Evolutionary conservation across 2,888 invertebrate genomes (phyloP).

Genomic region (Drosophila gaucha): DNA sequence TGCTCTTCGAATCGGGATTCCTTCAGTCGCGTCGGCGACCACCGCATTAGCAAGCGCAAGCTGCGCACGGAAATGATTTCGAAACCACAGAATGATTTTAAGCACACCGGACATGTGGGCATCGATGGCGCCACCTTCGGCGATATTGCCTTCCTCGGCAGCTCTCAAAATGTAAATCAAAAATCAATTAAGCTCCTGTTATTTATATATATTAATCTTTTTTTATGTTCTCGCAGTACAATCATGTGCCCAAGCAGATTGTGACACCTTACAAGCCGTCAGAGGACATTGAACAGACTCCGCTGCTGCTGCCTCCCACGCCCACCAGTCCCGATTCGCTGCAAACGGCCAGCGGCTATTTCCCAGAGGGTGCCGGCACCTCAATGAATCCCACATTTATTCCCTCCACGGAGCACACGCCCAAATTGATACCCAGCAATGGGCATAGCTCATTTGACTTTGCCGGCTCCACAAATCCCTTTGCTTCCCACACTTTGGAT

Average conservation of each 20-base stretch:
- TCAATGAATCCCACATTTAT: slow-evolving; percentile 84
- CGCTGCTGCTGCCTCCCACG: slow-evolving; percentile 86
- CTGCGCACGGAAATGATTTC: slow-evolving; percentile 97
- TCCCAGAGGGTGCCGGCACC: slow-evolving; percentile 82
- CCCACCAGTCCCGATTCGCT: slow-evolving; percentile 85
- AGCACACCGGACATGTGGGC: slow-evolving; percentile 98
- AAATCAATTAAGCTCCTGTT: background rate
- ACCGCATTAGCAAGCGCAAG: slow-evolving; percentile 87
- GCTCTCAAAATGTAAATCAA: slow-evolving; percentile 83
- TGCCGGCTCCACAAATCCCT: slow-evolving; percentile 83
- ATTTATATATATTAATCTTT: background rate
- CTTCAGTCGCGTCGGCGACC: slow-evolving; percentile 87
- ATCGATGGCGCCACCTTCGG: slow-evolving; percentile 99
- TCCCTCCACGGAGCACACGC: slow-evolving; percentile 84
- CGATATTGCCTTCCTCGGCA: slow-evolving; percentile 89
- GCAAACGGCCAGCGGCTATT: slow-evolving; percentile 85
- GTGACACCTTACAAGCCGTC: slow-evolving; percentile 95
- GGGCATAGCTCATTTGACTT: slow-evolving; percentile 83
- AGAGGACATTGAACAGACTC: slow-evolving; percentile 91
- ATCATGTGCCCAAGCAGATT: slow-evolving; percentile 93
- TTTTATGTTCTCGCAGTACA: slow-evolving; percentile 85
- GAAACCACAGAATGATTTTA: slow-evolving; percentile 97
- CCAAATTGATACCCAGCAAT: slow-evolving; percentile 80
- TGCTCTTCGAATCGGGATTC: slow-evolving; percentile 86
- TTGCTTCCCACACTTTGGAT: slow-evolving; percentile 72